phyloP scores from a whole-genome alignment of 2,888 invertebrate species.

The Beris chalybata region DNA sequence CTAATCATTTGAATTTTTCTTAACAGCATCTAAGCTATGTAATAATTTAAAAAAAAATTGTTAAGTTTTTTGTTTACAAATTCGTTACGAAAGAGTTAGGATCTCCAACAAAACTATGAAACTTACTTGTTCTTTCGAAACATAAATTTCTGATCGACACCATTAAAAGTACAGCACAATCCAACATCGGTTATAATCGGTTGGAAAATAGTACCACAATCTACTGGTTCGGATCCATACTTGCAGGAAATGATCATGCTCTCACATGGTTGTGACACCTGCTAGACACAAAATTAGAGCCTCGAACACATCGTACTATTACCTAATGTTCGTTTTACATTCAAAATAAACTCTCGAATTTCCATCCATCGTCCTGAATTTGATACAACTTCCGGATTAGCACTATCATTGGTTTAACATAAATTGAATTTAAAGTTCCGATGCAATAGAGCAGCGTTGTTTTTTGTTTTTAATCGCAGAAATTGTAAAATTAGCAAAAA shows the following conservation, averaged over 20 bases:
- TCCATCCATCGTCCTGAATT: background rate
- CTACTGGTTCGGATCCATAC: slow-evolving; percentile 64
- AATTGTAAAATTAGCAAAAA: background rate
- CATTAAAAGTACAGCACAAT: slow-evolving; percentile 81
- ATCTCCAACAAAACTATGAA: slow-evolving; percentile 50
- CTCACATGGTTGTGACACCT: slow-evolving; percentile 75
- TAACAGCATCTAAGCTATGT: no score
- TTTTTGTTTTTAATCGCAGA: background rate
- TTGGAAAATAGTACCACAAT: slow-evolving; percentile 71
- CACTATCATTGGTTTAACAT: background rate
- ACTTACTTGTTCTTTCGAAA: slow-evolving; percentile 66
- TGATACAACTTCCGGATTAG: background rate
- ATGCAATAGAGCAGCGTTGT: slow-evolving; percentile 41
- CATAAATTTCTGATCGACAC: slow-evolving; percentile 68
- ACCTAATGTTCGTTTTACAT: background rate
- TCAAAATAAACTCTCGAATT: slow-evolving; percentile 9
- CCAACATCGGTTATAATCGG: slow-evolving; percentile 80
- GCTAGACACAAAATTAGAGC: slow-evolving; percentile 27
- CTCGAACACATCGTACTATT: background rate
- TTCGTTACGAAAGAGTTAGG: slow-evolving; percentile 69
- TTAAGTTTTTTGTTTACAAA: slow-evolving; percentile 58
- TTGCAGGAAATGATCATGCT: slow-evolving; percentile 70
- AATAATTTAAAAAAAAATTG: no score
- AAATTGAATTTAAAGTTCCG: background rate
- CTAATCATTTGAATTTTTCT: no score